These are phyloP conservation scores for Drosophila affinis DNA, from an alignment of 2,888 invertebrate species.

Conservation along the genomic window DNA sequence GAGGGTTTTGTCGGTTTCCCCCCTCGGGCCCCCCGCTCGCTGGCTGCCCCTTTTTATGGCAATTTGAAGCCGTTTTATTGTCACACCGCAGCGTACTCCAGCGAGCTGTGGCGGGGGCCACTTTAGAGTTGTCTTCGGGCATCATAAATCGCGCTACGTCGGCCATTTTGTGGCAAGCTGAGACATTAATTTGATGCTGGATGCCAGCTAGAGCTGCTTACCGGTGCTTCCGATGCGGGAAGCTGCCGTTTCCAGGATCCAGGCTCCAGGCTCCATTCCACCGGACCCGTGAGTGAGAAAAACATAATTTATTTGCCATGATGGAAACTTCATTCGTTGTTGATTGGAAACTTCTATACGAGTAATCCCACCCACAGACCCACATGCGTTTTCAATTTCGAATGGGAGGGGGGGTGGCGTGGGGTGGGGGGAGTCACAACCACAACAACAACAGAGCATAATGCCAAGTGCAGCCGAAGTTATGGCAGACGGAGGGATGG, in stretches of 20 bases:
- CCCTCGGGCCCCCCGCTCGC: constrained; percentile 10
- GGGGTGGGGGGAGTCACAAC: constrained; percentile 13
- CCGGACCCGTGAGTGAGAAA: constrained; percentile 10
- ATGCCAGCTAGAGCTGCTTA: constrained; percentile 35
- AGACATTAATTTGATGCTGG: constrained; percentile 73
- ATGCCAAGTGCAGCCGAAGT: constrained; percentile 71
- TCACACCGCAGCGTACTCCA: constrained; percentile 63
- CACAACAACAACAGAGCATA: constrained; percentile 43
- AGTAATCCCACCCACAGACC: constrained; percentile 11
- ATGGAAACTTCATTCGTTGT: constrained; percentile 67
- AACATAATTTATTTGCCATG: constrained; percentile 74
- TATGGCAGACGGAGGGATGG: constrained; percentile 43
- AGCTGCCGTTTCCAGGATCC: constrained; percentile 37
- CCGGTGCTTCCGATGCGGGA: constrained; percentile 46
- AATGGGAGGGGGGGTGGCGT: no score
- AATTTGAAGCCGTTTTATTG: constrained; percentile 78
- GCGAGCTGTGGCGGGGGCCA: constrained; percentile 51
- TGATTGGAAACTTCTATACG: constrained; percentile 65
- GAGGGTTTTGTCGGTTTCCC: constrained; percentile 40
- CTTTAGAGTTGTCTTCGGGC: constrained; percentile 77
- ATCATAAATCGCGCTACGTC: constrained; percentile 73
- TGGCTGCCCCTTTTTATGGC: constrained; percentile 68
- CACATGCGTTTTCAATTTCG: constrained; percentile 67
- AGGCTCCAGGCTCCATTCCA: constrained; percentile 45
- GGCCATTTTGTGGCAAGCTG: constrained; percentile 76